Evolutionary conservation across 2,797 vertebrate genomes (phyloP).

Genomic region (Pseudocheirus occidentalis): DNA sequence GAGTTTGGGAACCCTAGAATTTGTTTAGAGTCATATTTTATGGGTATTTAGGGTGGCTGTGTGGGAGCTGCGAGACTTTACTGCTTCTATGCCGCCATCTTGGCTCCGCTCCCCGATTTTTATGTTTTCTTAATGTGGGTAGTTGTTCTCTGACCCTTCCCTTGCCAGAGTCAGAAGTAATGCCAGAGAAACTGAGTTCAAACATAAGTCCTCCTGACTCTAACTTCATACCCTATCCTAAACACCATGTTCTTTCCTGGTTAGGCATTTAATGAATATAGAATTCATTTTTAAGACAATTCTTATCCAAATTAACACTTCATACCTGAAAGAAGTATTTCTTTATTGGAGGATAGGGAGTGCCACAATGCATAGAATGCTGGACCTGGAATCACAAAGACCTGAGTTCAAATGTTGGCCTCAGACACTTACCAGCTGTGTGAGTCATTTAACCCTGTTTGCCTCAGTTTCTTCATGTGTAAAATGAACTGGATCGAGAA

Average conservation of each 20-base stretch:
- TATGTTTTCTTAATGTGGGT: constrained; percentile 38
- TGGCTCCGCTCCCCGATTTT: too few relatives aligned
- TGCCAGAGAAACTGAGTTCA: background rate
- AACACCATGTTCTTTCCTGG: background rate
- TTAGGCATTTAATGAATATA: background rate
- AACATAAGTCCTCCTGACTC: background rate
- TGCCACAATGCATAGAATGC: background rate
- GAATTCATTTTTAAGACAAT: background rate
- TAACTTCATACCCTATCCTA: background rate
- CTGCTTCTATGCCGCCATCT: too few relatives aligned
- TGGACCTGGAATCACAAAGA: background rate
- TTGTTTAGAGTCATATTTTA: too few relatives aligned
- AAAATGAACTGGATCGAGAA: too few relatives aligned
- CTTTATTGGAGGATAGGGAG: background rate
- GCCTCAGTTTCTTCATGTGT: background rate
- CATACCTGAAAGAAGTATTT: background rate
- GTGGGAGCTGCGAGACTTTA: too few relatives aligned
- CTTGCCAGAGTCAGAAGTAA: background rate
- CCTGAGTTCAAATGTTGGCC: background rate
- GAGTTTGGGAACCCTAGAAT: too few relatives aligned
- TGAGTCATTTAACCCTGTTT: background rate
- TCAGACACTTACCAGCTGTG: background rate
- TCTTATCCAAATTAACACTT: background rate
- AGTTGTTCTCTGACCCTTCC: background rate
- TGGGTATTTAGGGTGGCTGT: too few relatives aligned